These are phyloP conservation scores for Caenorhabditis becei DNA, from an alignment of 2,888 invertebrate species.

Conservation along the genomic window DNA sequence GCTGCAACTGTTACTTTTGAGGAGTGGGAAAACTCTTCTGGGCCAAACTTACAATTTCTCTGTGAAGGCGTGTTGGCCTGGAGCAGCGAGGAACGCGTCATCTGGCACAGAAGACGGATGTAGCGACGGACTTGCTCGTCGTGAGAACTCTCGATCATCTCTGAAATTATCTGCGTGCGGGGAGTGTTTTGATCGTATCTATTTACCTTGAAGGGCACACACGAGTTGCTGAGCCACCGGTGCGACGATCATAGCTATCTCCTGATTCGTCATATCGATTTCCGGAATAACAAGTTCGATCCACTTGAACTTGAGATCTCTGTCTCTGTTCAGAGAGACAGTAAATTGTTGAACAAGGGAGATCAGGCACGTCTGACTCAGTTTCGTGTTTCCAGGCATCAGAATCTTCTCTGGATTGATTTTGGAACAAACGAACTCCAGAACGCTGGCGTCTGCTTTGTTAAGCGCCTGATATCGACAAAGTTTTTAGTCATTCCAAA, in stretches of 20 bases:
- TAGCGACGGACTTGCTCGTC: slow-evolving; percentile 50
- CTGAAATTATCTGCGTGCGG: no score
- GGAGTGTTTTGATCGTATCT: no score
- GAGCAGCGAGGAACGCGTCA: slow-evolving; percentile 50
- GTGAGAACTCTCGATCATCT: slow-evolving; percentile 36
- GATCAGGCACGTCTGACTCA: slow-evolving; percentile 92
- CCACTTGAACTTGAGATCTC: slow-evolving; percentile 74
- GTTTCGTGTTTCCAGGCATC: slow-evolving; percentile 72
- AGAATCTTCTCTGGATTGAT: slow-evolving; percentile 88
- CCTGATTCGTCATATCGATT: slow-evolving; percentile 60
- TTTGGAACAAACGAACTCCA: slow-evolving; percentile 91
- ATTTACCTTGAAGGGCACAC: slow-evolving; percentile 58
- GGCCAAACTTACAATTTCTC: slow-evolving; percentile 38
- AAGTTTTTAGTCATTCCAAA: not conserved
- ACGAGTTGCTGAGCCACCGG: slow-evolving; percentile 59
- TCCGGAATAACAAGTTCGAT: slow-evolving; percentile 66
- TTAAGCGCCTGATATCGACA: slow-evolving; percentile 87
- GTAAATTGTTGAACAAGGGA: slow-evolving; percentile 91
- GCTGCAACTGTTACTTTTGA: slow-evolving; percentile 24
- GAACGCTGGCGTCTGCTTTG: slow-evolving; percentile 91
- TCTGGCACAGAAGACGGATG: slow-evolving; percentile 40
- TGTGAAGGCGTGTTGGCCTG: slow-evolving; percentile 41
- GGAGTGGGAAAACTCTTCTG: not conserved
- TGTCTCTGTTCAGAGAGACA: slow-evolving; percentile 68
- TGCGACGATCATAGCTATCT: slow-evolving; percentile 52